phyloP scores from a whole-genome alignment of 1,140 invertebrate species.

The Octopus bimaculoides region DNA sequence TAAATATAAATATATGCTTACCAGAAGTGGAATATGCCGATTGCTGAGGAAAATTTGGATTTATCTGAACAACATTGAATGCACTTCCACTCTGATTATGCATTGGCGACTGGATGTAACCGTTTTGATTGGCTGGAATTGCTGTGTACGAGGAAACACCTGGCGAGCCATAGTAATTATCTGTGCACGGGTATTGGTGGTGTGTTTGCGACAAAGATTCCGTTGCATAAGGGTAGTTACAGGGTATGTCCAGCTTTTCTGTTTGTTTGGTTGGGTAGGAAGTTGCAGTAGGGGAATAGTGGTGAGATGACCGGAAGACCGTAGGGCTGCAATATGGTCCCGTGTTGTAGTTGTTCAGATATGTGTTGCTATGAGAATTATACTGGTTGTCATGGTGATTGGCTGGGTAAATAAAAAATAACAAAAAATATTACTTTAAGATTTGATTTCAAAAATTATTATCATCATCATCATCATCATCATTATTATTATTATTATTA shows the following conservation, averaged over 20 bases:
- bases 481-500: no score
- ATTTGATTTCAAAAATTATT: no score
- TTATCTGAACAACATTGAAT: constrained; percentile 48
- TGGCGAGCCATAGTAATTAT: background rate
- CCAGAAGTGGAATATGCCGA: constrained; percentile 24
- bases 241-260: background rate
- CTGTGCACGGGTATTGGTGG: constrained; percentile 3
- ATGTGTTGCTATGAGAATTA: background rate
- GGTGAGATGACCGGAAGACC: background rate
- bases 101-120: background rate
- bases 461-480: no score
- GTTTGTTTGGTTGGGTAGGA: background rate
- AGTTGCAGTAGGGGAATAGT: background rate
- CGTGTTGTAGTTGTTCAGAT: background rate
- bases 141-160: background rate
- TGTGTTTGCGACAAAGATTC: background rate
- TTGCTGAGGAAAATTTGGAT: constrained; percentile 22
- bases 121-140: background rate
- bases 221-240: background rate
- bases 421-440: background rate
- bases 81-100: constrained; percentile 36
- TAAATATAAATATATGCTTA: background rate
- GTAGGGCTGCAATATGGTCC: background rate
- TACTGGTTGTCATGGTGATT: background rate
- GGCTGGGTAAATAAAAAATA: background rate